These are phyloP conservation scores for Lypha dubia DNA, from an alignment of 2,888 invertebrate genomes.

Conservation along the genomic window DNA sequence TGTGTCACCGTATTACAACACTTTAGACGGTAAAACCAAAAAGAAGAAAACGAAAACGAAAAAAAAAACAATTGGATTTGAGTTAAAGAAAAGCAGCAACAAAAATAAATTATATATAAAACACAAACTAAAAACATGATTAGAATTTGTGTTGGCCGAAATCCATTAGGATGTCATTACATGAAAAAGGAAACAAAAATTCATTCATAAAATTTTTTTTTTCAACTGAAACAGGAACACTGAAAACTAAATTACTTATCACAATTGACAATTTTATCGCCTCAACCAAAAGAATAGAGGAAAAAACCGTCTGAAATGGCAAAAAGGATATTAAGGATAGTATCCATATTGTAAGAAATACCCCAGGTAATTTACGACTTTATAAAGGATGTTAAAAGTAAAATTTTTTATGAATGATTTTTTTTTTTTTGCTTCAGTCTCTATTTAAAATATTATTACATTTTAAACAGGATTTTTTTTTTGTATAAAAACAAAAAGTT, in stretches of 20 bases:
- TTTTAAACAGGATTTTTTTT: background rate
- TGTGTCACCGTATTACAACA: slow-evolving; percentile 69
- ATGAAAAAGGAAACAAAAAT: slow-evolving; percentile 1
- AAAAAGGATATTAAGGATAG: slow-evolving; percentile 37
- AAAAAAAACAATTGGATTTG: slow-evolving; percentile 58
- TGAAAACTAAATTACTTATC: slow-evolving; percentile 68
- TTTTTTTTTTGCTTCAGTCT: background rate
- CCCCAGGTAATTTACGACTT: slow-evolving; percentile 44
- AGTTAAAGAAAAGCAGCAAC: slow-evolving; percentile 13
- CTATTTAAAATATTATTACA: background rate
- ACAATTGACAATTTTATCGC: slow-evolving; percentile 71
- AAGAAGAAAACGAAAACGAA: slow-evolving; percentile 70
- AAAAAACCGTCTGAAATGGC: background rate
- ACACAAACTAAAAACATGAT: slow-evolving; percentile 34
- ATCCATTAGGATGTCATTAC: slow-evolving; percentile 66
- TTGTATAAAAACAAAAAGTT: background rate
- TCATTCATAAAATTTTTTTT: slow-evolving; percentile 65
- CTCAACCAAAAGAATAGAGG: slow-evolving; percentile 27
- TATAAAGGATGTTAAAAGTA: slow-evolving; percentile 11
- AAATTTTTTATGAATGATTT: slow-evolving; percentile 37
- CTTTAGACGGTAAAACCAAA: slow-evolving; percentile 63
- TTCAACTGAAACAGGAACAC: slow-evolving; percentile 20
- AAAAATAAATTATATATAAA: too few relatives aligned
- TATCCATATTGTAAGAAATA: slow-evolving; percentile 18
- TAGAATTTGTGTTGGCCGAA: slow-evolving; percentile 58